Base-by-base conservation (phyloP, 1,140 invertebrate genomes). In the Hylyphantes graminicola region DNA sequence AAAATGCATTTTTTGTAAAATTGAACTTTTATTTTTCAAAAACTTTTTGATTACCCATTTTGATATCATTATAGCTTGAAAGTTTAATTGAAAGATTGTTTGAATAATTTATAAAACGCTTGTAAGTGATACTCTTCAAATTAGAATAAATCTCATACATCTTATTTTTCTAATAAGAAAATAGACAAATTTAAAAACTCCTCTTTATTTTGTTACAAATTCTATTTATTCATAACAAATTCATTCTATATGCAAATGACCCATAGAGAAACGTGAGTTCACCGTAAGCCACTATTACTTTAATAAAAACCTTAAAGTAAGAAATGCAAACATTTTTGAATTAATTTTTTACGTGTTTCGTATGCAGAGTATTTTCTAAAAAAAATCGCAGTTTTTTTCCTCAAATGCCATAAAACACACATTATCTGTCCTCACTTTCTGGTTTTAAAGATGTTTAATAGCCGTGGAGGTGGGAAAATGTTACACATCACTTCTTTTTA, bases 231-330 rank as follows among this genome's bases (percentile, higher is more conserved):
- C 35, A 35, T 35, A 35, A 35, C 35, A 35, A 35, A 35, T 2
- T n/a, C 8, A 19, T 68, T 73, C 15, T n/a, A 12, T 55, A 19
- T 73, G 53, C 55, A 73, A 73, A 55, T 55, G 70, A 73, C 21
- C 15, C 19, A 53, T 50, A 10, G 8, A 73, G 53, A 73, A 73
- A 55, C 65, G 65, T 68, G 65, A 68, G 53, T 54, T 73, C 12
- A 73, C 15, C 55, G 50, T n/a, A 73, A 73, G 55, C 50, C 70
- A 53, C 50, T 73, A 73, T 73, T 53, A 73, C 70, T 73, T 73
- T 73, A 73, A 73, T 73, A 73, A 73, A 73, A 73, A 50, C 55
- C 70, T 50, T 53, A 73, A 73, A 73, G 17, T 54, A 73, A 21
- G 70, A 55, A 19, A 17, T 55, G 70, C 70, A 73, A 73, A 55